phyloP scores from a whole-genome alignment of 1,140 invertebrate genomes.

The Drusus annulatus region DNA sequence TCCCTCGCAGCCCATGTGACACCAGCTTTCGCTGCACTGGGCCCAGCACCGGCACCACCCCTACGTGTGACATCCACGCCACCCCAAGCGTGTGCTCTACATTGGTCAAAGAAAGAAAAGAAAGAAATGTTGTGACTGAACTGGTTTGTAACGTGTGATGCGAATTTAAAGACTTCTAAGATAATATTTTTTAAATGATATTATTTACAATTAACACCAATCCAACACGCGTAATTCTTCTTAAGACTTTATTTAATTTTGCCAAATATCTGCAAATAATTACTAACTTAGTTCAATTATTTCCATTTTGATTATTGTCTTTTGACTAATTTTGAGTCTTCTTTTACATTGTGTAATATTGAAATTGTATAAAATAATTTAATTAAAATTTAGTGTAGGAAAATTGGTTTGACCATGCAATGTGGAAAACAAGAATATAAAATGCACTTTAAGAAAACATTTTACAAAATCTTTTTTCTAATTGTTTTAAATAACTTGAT shows the following conservation, averaged over 20 bases:
- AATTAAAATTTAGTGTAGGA: constrained; percentile 27
- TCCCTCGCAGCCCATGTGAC: constrained; percentile 54
- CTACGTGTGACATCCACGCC: constrained; percentile 10
- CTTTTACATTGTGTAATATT: constrained; percentile 27
- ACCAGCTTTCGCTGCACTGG: constrained; percentile 29
- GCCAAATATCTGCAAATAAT: constrained; percentile 50
- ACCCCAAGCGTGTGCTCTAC: background rate
- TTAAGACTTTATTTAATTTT: constrained; percentile 48
- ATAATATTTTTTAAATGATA: constrained; percentile 32
- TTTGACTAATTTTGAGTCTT: constrained; percentile 42
- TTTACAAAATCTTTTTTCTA: constrained; percentile 28
- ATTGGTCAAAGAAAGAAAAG: background rate
- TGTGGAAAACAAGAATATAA: background rate
- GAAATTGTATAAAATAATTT: constrained; percentile 41
- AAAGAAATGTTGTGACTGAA: constrained; percentile 33
- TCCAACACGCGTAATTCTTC: constrained; percentile 10
- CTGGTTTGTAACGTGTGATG: constrained; percentile 16
- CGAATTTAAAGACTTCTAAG: constrained; percentile 29
- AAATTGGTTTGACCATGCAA: constrained; percentile 27
- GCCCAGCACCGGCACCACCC: constrained; percentile 1
- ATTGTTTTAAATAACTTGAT: constrained; percentile 49
- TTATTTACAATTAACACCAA: constrained; percentile 49
- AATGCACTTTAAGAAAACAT: constrained; percentile 33
- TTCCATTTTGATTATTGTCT: constrained; percentile 22
- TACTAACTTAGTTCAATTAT: constrained; percentile 47